phyloP scores from a whole-genome alignment of 1,140 invertebrate species.

The Aporrectodea caliginosa region DNA sequence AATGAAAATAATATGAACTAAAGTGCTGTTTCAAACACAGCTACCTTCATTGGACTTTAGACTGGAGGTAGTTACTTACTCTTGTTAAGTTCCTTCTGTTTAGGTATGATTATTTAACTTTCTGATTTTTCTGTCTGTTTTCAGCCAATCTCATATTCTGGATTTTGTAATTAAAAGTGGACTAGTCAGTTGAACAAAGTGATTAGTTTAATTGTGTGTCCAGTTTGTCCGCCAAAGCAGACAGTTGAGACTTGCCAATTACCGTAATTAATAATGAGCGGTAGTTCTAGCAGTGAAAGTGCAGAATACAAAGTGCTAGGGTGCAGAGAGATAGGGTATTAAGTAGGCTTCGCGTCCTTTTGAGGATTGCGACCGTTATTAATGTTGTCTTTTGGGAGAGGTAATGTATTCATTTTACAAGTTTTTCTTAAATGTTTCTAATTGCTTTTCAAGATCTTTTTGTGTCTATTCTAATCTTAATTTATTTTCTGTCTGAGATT shows the following conservation, averaged over 20 bases:
- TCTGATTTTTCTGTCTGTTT: background rate
- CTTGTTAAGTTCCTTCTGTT: no score
- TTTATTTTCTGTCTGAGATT: no score
- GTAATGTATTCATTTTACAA: background rate
- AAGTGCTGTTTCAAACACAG: no score
- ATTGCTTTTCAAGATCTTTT: no score
- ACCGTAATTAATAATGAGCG: no score
- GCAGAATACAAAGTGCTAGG: background rate
- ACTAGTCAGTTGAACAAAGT: background rate
- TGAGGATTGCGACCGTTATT: background rate
- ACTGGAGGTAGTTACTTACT: no score
- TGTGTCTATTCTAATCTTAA: no score
- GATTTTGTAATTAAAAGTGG: background rate
- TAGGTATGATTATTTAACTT: background rate
- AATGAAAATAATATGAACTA: no score
- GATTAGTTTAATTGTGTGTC: background rate
- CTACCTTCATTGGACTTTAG: no score
- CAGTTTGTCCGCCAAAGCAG: background rate
- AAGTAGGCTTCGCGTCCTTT: background rate
- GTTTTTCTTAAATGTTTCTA: background rate
- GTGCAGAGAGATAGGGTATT: background rate
- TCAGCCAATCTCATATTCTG: background rate
- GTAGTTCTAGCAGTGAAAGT: no score
- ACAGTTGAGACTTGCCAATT: background rate
- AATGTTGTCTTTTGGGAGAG: background rate